A percentile compares a stretch with the other conserved stretches of the same genome.
These are phyloP conservation scores for Sminthopsis crassicaudata DNA, from an alignment of 2,113 vertebrate species.

Conservation along the genomic window DNA sequence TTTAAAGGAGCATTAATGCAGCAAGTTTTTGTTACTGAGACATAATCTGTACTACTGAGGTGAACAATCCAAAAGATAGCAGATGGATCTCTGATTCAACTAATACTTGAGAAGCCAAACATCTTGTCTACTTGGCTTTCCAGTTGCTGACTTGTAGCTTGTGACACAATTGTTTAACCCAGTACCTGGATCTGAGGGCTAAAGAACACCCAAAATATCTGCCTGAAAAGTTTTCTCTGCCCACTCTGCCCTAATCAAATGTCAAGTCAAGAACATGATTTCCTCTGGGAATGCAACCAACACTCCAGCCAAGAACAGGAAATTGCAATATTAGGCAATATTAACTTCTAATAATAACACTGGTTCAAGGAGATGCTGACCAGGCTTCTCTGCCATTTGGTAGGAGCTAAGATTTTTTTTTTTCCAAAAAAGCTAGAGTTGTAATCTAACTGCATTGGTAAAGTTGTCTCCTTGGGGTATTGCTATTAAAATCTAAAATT, in stretches of 20 bases:
- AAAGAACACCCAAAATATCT: neutral
- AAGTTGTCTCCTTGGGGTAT: neutral
- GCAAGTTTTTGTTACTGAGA: conserved; percentile 58
- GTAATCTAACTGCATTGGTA: neutral
- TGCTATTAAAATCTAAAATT: neutral
- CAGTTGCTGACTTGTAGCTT: neutral
- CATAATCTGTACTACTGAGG: neutral
- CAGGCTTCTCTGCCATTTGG: neutral
- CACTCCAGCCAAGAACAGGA: neutral
- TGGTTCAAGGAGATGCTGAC: neutral
- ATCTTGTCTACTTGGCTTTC: neutral
- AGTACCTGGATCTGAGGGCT: neutral
- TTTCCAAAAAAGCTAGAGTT: neutral
- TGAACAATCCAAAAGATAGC: neutral
- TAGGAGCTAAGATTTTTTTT: neutral
- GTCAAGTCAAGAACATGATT: neutral
- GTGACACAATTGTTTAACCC: neutral
- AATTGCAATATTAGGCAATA: neutral
- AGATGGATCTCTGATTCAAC: neutral
- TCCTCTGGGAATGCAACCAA: neutral
- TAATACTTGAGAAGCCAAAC: conserved; percentile 12
- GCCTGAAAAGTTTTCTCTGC: neutral
- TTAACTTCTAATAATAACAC: neutral
- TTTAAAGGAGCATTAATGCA: conserved; percentile 58
- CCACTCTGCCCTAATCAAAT: neutral